Percentiles rank a stretch among this genome's conserved stretches.
Evolutionary conservation across 2,113 vertebrate species (phyloP).

Genomic region (Chelonoidis abingdonii): DNA sequence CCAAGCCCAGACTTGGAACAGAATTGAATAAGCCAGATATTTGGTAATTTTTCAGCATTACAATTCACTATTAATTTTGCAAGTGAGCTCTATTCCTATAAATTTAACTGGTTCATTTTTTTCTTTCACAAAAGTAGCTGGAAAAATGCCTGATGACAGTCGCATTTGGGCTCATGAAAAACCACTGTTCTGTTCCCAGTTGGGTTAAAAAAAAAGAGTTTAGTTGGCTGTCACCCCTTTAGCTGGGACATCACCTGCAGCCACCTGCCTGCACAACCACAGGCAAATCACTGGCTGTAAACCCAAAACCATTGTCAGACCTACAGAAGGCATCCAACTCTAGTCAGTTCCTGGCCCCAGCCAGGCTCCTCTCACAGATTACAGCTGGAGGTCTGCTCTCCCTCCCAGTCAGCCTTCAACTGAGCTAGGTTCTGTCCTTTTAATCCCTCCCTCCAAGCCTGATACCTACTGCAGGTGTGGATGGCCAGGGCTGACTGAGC

Average conservation of each 20-base stretch:
- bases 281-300: background rate
- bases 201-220: background rate
- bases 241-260: background rate
- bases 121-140: background rate
- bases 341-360: background rate
- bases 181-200: background rate
- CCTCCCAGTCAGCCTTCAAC: background rate
- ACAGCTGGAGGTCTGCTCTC: background rate
- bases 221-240: background rate
- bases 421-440: background rate
- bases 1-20: background rate
- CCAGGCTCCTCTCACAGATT: background rate
- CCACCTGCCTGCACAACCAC: background rate
- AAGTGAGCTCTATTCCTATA: background rate
- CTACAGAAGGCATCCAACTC: background rate
- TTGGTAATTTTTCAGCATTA: fast-evolving
- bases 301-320: background rate
- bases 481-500: background rate
- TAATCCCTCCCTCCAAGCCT: background rate
- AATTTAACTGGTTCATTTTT: background rate
- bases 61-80: background rate
- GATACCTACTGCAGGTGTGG: background rate
- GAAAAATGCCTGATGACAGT: background rate
- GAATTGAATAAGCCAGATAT: background rate
- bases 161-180: background rate